phyloP scores from a whole-genome alignment of 2,113 vertebrate genomes.

The Tympanuchus pallidicinctus region DNA sequence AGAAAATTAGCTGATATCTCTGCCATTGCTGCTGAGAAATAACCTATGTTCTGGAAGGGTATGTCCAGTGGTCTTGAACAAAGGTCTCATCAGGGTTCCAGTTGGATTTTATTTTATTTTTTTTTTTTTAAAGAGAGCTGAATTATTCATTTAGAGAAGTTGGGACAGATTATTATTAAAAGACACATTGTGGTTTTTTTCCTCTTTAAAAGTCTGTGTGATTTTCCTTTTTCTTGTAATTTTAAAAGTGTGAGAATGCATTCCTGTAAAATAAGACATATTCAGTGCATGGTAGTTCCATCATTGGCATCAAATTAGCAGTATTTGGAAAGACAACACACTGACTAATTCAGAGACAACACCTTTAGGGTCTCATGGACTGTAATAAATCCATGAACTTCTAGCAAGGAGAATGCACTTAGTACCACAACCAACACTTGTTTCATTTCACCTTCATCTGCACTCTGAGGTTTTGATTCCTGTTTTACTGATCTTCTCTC shows the following conservation, averaged over 20 bases:
- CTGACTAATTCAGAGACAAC: constrained; percentile 42
- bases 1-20: background rate
- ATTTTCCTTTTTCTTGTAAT: background rate
- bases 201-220: background rate
- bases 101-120: background rate
- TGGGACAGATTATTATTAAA: background rate
- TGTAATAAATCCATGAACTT: constrained; percentile 13
- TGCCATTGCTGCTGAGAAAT: background rate
- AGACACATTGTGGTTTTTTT: background rate
- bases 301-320: background rate
- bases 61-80: background rate
- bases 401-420: background rate
- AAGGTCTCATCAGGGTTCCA: background rate
- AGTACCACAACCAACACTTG: background rate
- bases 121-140: background rate
- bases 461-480: background rate
- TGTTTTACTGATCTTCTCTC: background rate
- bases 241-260: background rate
- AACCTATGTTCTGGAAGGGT: background rate
- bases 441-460: background rate
- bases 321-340: constrained; percentile 18
- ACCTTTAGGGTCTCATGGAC: background rate
- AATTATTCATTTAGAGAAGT: background rate
- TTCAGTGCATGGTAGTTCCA: background rate
- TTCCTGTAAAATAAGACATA: background rate